A percentile compares a stretch with the other conserved stretches of the same genome.
These are phyloP conservation scores for Protosalanx chinensis DNA, from an alignment of 2,797 vertebrate species.

Conservation along the genomic window DNA sequence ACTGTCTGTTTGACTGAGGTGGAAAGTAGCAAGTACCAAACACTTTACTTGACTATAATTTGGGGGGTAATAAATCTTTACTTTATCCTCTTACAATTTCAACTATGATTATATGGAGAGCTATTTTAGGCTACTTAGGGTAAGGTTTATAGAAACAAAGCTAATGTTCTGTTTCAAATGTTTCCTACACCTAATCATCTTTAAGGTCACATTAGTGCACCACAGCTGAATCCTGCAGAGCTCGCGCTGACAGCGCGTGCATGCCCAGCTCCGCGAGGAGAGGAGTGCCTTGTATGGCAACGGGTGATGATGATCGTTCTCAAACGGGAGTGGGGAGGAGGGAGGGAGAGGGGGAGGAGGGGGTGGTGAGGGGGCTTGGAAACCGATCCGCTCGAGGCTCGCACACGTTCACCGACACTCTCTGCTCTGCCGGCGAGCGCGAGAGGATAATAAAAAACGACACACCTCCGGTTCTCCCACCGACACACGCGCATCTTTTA, in stretches of 20 bases:
- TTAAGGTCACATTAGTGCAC: too few relatives aligned
- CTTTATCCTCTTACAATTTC: too few relatives aligned
- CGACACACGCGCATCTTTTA: conserved; percentile 26
- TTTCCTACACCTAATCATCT: too few relatives aligned
- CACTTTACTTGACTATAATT: too few relatives aligned
- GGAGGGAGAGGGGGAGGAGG: not conserved
- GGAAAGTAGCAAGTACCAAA: too few relatives aligned
- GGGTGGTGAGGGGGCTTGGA: conserved; percentile 25
- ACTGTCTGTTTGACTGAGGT: conserved; percentile 7
- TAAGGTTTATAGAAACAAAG: too few relatives aligned
- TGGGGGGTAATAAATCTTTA: too few relatives aligned
- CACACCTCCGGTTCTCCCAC: conserved; percentile 39
- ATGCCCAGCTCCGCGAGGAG: not conserved
- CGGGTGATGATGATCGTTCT: conserved; percentile 36
- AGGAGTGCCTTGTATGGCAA: conserved; percentile 39
- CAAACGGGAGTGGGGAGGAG: conserved; percentile 26
- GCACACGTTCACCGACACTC: conserved; percentile 43
- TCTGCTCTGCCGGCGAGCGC: conserved; percentile 32
- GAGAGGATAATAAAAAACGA: conserved; percentile 20
- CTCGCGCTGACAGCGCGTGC: conserved; percentile 5
- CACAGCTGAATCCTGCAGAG: not conserved
- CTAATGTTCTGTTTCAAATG: too few relatives aligned
- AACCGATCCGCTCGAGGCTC: conserved; percentile 46
- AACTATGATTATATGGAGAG: too few relatives aligned
- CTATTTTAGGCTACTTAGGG: too few relatives aligned